A percentile compares a stretch with the other conserved stretches of the same genome.
Evolutionary conservation across 2,797 vertebrate species (phyloP).

Genomic region (Thalassophryne amazonica): DNA sequence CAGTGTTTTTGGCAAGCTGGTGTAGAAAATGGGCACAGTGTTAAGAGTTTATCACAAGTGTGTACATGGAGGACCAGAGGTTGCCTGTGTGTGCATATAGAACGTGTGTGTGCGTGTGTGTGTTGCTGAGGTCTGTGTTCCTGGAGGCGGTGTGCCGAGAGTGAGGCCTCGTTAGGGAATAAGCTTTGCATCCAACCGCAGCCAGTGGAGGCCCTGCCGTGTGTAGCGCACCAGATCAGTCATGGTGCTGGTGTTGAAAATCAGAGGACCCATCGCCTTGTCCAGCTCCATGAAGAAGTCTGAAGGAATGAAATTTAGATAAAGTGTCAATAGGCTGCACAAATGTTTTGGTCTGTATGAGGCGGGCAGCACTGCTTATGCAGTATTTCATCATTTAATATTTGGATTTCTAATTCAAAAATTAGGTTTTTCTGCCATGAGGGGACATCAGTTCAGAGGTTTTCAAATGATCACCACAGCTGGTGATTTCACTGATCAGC

Average conservation of each 20-base stretch:
- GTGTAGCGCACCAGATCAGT: constrained; percentile 97
- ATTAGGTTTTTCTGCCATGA: too few relatives aligned
- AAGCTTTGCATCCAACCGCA: constrained; percentile 93
- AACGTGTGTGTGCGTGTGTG: constrained; percentile 18
- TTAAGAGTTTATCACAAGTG: constrained; percentile 77
- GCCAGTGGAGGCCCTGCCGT: constrained; percentile 96
- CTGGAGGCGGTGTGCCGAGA: constrained; percentile 39
- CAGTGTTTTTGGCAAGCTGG: constrained; percentile 82
- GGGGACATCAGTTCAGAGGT: too few relatives aligned
- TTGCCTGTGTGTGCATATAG: constrained; percentile 47
- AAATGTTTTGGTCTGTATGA: too few relatives aligned
- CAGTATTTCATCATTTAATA: too few relatives aligned
- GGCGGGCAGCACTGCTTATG: too few relatives aligned
- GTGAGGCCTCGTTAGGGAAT: constrained; percentile 68
- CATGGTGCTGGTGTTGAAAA: constrained; percentile 99
- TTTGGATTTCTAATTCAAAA: too few relatives aligned
- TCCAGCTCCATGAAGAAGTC: constrained; percentile 98
- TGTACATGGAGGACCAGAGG: constrained; percentile 59
- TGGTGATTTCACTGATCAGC: too few relatives aligned
- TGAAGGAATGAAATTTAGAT: constrained; percentile 51
- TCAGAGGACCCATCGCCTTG: constrained; percentile 93
- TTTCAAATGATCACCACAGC: too few relatives aligned
- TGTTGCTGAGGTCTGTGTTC: constrained; percentile 14
- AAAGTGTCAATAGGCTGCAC: too few relatives aligned
- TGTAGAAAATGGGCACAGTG: constrained; percentile 92